Evolutionary conservation across 1,140 invertebrate species (phyloP), one percentile per base, ranked within the genome.

Genomic region (Camponotus floridanus): DNA sequence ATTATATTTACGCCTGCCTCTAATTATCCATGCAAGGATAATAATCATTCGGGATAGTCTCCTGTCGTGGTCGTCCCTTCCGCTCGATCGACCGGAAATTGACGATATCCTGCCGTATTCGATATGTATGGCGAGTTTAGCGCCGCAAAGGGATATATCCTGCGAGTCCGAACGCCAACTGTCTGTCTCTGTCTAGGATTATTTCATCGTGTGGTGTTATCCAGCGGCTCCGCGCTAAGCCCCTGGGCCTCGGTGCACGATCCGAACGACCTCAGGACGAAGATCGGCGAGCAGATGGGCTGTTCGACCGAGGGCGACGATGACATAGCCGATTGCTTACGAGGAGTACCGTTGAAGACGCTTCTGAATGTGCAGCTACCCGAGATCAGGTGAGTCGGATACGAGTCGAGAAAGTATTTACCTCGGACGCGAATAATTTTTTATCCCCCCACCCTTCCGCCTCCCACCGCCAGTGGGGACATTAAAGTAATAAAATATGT

Each of bases 141-240:
- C n/a, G 13, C 5, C 36, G 42, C 68, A 74, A 83, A 74, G 55
- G 57, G 55, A 62, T 26, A 26, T 26, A 26, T 81, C 15, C 36
- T 8, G 42, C n/a, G 42, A 21, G 15, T 48, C 31, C 15, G 9
- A 55, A 18, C 1, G n/a, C 18, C 15, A 11, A 39, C 80, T 18
- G 9, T n/a, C 83, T 65, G n/a, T 91, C 94, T 87, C 84, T 93
- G 86, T 95, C 76, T 95, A 97, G 97, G 97, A 88, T 95, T 99
- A 57, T 98, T 99, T 94, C 97, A 98, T 39, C 97, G 98, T 57
- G 97, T 98, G 5, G 96, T 99, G 48, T 95, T 99, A 61, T 96
- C 99, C 90, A 98, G 98, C 89, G 98, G 98, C 5, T 98, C 98
- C 0, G 97, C 98, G 3, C 95, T 99, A 48, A 97, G 97, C 92